phyloP scores from a whole-genome alignment of 1,140 invertebrate genomes.

The Cotesia chilonis region DNA sequence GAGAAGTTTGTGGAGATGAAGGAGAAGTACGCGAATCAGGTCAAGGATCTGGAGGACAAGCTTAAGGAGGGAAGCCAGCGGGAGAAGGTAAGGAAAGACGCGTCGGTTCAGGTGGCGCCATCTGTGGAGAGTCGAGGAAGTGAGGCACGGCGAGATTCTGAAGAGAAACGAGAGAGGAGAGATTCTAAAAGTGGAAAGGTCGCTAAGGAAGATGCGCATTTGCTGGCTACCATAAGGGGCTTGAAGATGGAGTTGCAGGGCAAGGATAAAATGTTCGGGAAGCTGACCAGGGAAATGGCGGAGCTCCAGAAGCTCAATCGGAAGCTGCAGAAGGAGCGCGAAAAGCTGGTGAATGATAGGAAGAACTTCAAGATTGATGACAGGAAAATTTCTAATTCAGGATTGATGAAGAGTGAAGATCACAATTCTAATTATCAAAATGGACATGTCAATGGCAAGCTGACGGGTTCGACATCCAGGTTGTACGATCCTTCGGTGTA shows the following conservation, averaged over 20 bases:
- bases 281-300: slow-evolving; percentile 77
- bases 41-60: slow-evolving; percentile 74
- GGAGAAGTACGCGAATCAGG: slow-evolving; percentile 77
- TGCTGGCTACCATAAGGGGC: slow-evolving; percentile 80
- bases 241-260: slow-evolving; percentile 76
- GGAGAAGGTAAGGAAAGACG: slow-evolving; percentile 49
- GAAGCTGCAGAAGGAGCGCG: slow-evolving; percentile 78
- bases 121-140: slow-evolving; percentile 26
- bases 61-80: slow-evolving; percentile 47
- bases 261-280: slow-evolving; percentile 76
- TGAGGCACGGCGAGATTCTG: slow-evolving; percentile 36
- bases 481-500: slow-evolving; percentile 63
- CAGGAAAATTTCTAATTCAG: slow-evolving; percentile 48
- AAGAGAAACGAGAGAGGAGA: slow-evolving; percentile 42
- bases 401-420: slow-evolving; percentile 52
- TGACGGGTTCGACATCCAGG: slow-evolving; percentile 57
- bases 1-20: slow-evolving; percentile 79
- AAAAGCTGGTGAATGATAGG: slow-evolving; percentile 66
- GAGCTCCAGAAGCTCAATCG: slow-evolving; percentile 78
- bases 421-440: slow-evolving; percentile 63
- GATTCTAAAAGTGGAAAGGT: slow-evolving; percentile 52
- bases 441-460: slow-evolving; percentile 63
- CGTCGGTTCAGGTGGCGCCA: slow-evolving; percentile 33
- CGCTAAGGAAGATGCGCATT: slow-evolving; percentile 76
- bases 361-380: slow-evolving; percentile 45